Evolutionary conservation across 1,140 invertebrate species (phyloP).

Genomic region (Chionoecetes opilio): DNA sequence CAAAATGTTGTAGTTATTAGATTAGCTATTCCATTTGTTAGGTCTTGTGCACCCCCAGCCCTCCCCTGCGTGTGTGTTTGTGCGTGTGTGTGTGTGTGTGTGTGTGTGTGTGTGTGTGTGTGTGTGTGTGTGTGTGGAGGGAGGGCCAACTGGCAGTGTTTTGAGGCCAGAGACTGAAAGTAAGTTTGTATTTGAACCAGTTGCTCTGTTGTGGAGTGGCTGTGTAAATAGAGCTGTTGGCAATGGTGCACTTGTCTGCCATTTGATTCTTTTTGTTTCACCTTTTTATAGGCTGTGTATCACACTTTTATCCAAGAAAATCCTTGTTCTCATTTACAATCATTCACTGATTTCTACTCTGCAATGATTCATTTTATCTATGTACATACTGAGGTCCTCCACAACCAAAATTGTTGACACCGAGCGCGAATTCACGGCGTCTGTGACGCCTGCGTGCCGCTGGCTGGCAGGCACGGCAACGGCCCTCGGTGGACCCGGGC

Average conservation of each 20-base stretch:
- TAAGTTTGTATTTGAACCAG: not conserved
- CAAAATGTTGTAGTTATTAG: conserved; percentile 1
- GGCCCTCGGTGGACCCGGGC: not conserved
- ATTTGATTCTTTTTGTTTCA: not conserved
- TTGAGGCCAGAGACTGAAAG: not conserved
- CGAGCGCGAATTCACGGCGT: not conserved
- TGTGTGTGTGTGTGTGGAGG: too few relatives aligned
- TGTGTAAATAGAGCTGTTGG: not conserved
- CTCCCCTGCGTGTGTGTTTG: not conserved
- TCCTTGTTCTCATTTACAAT: not conserved
- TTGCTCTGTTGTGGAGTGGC: not conserved
- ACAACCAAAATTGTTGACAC: not conserved
- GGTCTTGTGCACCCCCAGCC: not conserved
- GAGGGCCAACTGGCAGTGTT: not conserved
- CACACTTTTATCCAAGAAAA: not conserved
- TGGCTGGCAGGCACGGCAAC: not conserved
- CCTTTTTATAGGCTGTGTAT: not conserved
- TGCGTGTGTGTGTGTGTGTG: conserved; percentile 9
- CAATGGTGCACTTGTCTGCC: not conserved
- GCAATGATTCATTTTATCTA: not conserved
- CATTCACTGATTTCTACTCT: not conserved
- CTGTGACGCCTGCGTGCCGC: conserved; percentile 22
- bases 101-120: not conserved
- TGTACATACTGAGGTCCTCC: conserved; percentile 9
- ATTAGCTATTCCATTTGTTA: conserved; percentile 1